Conservation (phyloP, 2,113 vertebrate species). For the Struthidea cinerea region DNA sequence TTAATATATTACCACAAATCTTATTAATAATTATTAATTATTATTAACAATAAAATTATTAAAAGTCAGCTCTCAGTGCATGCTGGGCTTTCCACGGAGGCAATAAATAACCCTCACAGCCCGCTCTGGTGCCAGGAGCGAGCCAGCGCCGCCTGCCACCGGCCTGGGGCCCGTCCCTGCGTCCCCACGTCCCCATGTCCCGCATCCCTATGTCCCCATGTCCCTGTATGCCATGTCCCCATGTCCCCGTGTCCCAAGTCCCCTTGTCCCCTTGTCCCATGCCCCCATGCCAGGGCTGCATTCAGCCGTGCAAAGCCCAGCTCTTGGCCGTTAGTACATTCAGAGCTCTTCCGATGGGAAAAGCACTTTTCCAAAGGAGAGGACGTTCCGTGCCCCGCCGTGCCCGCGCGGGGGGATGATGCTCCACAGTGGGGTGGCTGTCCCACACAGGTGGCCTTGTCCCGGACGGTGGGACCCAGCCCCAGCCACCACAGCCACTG, state of each 20-base stretch:
- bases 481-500: background rate
- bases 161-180: background rate
- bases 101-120: constrained; percentile 20
- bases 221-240: background rate
- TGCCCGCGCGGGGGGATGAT: background rate
- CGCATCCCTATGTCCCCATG: background rate
- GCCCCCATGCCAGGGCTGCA: rapidly evolving
- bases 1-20: constrained; percentile 33
- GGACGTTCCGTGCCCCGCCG: rapidly evolving
- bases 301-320: background rate
- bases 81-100: background rate
- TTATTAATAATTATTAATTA: constrained; percentile 36
- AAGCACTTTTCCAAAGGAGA: background rate
- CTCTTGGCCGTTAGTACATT: background rate
- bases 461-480: background rate
- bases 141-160: constrained; percentile 39
- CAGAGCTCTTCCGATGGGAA: background rate
- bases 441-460: background rate
- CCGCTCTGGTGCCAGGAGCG: background rate
- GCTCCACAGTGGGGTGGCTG: background rate
- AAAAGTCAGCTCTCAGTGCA: background rate
- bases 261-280: rapidly evolving
- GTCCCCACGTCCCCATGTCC: background rate
- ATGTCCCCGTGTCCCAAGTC: rapidly evolving
- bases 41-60: constrained; percentile 17